Conservation (phyloP, 1,140 invertebrate genomes). For the Rhopalosiphum padi region DNA sequence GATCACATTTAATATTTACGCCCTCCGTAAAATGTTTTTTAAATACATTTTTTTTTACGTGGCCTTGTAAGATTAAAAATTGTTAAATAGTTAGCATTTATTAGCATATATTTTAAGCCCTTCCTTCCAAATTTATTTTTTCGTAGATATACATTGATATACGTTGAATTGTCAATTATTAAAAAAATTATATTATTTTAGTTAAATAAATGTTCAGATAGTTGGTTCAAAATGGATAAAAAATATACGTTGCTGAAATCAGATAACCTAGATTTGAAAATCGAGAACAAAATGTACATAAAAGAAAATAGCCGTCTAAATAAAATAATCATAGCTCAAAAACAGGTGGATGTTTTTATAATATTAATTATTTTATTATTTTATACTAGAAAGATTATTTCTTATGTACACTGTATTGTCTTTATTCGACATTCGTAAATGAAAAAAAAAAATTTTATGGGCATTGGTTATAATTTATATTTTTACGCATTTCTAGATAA, state of each 20-base stretch:
- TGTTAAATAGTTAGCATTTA: background rate
- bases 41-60: background rate
- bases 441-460: background rate
- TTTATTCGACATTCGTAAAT: too few relatives aligned
- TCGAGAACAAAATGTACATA: conserved; percentile 40
- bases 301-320: conserved; percentile 45
- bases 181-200: background rate
- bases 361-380: background rate
- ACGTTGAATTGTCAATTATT: background rate
- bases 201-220: conserved; percentile 19
- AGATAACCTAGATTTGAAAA: conserved; percentile 49
- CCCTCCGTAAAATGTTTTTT: background rate
- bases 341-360: background rate
- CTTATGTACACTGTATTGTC: too few relatives aligned
- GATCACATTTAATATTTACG: too few relatives aligned
- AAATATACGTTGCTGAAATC: conserved; percentile 13
- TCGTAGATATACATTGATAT: background rate
- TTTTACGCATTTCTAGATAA: background rate
- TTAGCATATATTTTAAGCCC: background rate
- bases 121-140: background rate
- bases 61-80: background rate
- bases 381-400: too few relatives aligned
- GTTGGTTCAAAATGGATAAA: conserved; percentile 40
- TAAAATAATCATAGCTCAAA: conserved; percentile 41
- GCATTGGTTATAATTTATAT: background rate